Evolutionary conservation across 2,888 invertebrate genomes (phyloP), one percentile per base, ranked within the genome.

Genomic region (Drosophila algonquin): DNA sequence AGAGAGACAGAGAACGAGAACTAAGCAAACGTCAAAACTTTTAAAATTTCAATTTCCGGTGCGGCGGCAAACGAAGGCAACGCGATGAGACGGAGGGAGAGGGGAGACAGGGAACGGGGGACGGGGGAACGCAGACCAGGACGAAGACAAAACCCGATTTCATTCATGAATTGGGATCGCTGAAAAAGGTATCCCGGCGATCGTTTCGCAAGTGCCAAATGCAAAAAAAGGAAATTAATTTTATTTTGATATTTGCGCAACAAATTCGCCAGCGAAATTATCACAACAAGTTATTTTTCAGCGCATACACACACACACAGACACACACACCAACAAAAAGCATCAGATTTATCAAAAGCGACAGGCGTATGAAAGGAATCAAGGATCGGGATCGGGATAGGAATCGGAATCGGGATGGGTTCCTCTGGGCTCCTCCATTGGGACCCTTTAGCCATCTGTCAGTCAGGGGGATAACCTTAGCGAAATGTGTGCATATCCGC

Each of bases 41-140:
- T 87, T 77, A 88, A 85, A 85, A 88, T 88, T 87, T 87, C 83
- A 85, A 85, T 85, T 85, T 85, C 85, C 88, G 85, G 88, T 86
- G 83, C 73, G 60, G 48, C 70, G 30, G 32, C 54, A 40, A 32
- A 72, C 55, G 50, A 59, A 32, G 46, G 40, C 40, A 40, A n/a
- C 40, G n/a, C 40, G 40, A 1, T 40, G n/a, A n/a, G 40, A 2
- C n/a, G 46, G 21, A 57, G 51, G 44, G 50, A 46, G 21, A 21
- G 21, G 21, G 21, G 21, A 2, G 21, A 21, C 21, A 2, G 21
- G 51, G 44, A 47, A 18, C 21, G 21, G 21, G 51, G 44, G 50
- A 18, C 18, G 18, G 18, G 18, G 18, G 18, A 1, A 18, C 1
- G 18, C 18, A 18, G 18, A 46, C 46, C 30, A 65, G 51, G 40